A percentile compares a stretch with the other conserved stretches of the same genome.
These are phyloP conservation scores for Eupelmus urozonus DNA, from an alignment of 2,888 invertebrate species.

Conservation along the genomic window DNA sequence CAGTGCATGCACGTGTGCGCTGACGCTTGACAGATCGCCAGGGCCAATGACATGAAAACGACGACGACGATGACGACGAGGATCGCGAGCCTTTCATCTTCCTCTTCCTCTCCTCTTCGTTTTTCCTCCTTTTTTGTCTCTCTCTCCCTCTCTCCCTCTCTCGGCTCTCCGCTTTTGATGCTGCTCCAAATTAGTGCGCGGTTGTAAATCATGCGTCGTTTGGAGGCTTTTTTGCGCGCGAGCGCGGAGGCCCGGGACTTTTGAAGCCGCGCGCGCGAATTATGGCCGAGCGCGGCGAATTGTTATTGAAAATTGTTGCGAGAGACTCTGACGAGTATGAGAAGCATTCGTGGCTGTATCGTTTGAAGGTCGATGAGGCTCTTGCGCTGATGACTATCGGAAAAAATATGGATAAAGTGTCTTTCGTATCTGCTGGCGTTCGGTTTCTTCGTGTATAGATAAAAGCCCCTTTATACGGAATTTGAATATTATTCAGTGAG, in stretches of 20 bases:
- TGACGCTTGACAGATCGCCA: constrained; percentile 49
- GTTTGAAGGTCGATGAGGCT: neutral
- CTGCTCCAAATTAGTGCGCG: constrained; percentile 46
- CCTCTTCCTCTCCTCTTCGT: neutral
- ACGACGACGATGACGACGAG: constrained; percentile 24
- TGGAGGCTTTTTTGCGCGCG: constrained; percentile 9
- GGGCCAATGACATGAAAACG: constrained; percentile 56
- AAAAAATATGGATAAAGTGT: no score
- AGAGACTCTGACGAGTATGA: neutral
- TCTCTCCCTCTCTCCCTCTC: neutral
- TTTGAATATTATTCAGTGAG: no score
- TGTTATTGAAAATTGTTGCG: constrained; percentile 44
- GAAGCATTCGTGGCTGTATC: neutral
- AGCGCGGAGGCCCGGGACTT: neutral
- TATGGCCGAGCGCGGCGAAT: constrained; percentile 18
- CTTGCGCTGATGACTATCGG: no score
- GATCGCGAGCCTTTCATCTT: constrained; percentile 27
- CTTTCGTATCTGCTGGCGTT: no score
- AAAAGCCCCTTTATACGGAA: no score
- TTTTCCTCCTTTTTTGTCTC: neutral
- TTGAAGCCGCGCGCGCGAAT: constrained; percentile 2
- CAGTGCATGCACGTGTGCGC: neutral
- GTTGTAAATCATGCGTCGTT: constrained; percentile 52
- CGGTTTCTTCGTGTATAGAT: no score
- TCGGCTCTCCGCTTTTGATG: constrained; percentile 14